These are phyloP conservation scores for Eupsilia transversa DNA, from an alignment of 2,888 invertebrate genomes.

Conservation along the genomic window DNA sequence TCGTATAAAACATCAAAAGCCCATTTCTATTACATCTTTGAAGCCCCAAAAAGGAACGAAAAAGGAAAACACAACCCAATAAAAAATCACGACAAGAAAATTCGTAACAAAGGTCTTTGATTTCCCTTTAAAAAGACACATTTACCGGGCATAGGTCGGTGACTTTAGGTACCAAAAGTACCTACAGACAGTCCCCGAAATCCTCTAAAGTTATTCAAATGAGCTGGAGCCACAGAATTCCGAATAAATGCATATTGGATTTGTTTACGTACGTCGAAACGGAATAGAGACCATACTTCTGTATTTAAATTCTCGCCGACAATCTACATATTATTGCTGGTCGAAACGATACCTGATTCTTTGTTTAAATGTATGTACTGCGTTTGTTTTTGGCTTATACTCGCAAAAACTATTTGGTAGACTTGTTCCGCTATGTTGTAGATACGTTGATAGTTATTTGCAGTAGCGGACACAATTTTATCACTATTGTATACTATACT, in stretches of 20 bases:
- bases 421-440: slow-evolving; percentile 5
- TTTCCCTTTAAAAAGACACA: slow-evolving; percentile 43
- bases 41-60: not conserved
- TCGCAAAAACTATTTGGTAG: slow-evolving; percentile 3
- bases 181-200: slow-evolving; percentile 69
- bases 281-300: slow-evolving; percentile 84
- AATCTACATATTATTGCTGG: slow-evolving; percentile 87
- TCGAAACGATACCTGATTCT: slow-evolving; percentile 72
- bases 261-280: slow-evolving; percentile 87
- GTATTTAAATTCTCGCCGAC: slow-evolving; percentile 84
- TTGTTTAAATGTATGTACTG: slow-evolving; percentile 67
- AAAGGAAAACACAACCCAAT: slow-evolving; percentile 30
- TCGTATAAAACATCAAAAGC: slow-evolving; percentile 5
- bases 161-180: slow-evolving; percentile 56
- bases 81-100: slow-evolving; percentile 44
- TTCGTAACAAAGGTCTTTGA: slow-evolving; percentile 33
- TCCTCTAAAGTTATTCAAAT: slow-evolving; percentile 88
- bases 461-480: not conserved
- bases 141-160: slow-evolving; percentile 61
- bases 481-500: not conserved
- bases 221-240: slow-evolving; percentile 80
- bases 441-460: slow-evolving; percentile 1
- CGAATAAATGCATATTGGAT: slow-evolving; percentile 90
- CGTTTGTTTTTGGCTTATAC: slow-evolving; percentile 29
- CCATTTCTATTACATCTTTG: slow-evolving; percentile 17